These are phyloP conservation scores for Dione juno DNA, from an alignment of 2,888 invertebrate species.

Conservation along the genomic window DNA sequence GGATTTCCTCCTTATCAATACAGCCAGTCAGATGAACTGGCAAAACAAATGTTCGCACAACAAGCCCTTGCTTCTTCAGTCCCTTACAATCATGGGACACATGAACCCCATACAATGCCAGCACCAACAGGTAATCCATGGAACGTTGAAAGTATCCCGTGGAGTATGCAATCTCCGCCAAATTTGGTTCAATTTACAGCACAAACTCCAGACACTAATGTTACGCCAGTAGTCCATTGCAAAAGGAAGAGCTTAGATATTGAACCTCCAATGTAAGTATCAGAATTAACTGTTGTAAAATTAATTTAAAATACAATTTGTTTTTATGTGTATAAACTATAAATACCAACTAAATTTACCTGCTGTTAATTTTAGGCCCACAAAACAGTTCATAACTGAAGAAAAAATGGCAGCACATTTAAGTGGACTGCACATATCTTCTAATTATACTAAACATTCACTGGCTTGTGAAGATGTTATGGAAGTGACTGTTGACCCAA, in stretches of 20 bases:
- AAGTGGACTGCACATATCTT: constrained; percentile 88
- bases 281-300: neutral
- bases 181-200: constrained; percentile 78
- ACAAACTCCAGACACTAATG: constrained; percentile 60
- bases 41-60: constrained; percentile 72
- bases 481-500: constrained; percentile 66
- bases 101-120: constrained; percentile 69
- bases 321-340: neutral
- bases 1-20: constrained; percentile 67
- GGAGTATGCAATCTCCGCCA: constrained; percentile 77
- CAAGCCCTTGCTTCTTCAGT: constrained; percentile 63
- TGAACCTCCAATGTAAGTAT: constrained; percentile 80
- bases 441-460: constrained; percentile 70
- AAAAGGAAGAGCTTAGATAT: constrained; percentile 76
- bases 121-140: constrained; percentile 75
- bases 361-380: constrained; percentile 67
- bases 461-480: constrained; percentile 59
- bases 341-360: too few species aligned
- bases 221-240: constrained; percentile 63
- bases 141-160: constrained; percentile 81
- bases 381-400: constrained; percentile 91
- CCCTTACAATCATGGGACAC: constrained; percentile 55
- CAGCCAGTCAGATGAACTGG: constrained; percentile 68
- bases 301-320: neutral
- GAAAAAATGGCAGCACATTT: constrained; percentile 93